A percentile compares a stretch with the other conserved stretches of the same genome.
phyloP scores from a whole-genome alignment of 2,797 vertebrate genomes.

The Mormyrops boulengeri region DNA sequence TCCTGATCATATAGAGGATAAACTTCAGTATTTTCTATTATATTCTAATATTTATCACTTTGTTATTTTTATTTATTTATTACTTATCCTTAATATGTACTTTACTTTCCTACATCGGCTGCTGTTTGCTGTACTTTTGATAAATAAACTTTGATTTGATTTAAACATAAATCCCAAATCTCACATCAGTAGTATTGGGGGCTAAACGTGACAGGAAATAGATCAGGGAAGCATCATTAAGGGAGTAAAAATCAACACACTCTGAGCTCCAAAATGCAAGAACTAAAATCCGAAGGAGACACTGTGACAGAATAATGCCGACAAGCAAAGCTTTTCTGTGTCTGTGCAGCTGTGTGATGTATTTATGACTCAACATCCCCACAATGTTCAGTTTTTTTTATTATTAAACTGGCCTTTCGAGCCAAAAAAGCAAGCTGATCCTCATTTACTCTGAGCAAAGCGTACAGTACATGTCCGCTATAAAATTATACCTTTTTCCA shows the following conservation, averaged over 20 bases:
- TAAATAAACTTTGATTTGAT: neutral
- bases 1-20: neutral
- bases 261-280: neutral
- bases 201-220: neutral
- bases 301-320: neutral
- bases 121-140: neutral
- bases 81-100: neutral
- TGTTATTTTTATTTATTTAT: neutral
- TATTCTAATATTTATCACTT: neutral
- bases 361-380: neutral
- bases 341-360: neutral
- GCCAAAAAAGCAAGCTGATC: conserved; percentile 31
- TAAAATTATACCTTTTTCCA: conserved; percentile 34
- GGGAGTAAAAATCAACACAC: neutral
- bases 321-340: neutral
- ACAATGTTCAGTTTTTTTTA: conserved; percentile 31
- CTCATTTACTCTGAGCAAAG: conserved; percentile 30
- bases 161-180: neutral
- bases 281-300: neutral
- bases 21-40: neutral
- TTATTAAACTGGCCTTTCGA: conserved; percentile 50
- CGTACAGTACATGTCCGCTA: conserved; percentile 34
- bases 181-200: neutral
- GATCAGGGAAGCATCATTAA: neutral
- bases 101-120: no score